Percentiles rank a stretch among this genome's conserved stretches.
phyloP scores from a whole-genome alignment of 2,797 vertebrate genomes.

The Oceanodroma leucorhoa region DNA sequence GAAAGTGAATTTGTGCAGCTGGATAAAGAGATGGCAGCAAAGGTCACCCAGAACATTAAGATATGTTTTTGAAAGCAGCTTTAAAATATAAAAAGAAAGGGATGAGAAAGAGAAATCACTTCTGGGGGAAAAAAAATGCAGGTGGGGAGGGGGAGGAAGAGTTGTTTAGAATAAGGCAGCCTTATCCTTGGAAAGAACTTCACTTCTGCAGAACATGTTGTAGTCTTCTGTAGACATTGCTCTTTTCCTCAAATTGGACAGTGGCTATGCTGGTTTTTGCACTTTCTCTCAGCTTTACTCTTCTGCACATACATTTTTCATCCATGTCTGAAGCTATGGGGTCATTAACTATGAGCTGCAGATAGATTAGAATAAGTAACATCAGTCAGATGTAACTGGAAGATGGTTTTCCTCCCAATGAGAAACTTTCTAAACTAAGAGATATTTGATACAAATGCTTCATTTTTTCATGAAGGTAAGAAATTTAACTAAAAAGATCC shows the following conservation, averaged over 20 bases:
- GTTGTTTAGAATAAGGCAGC: not conserved
- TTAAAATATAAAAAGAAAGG: not conserved
- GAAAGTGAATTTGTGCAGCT: not conserved
- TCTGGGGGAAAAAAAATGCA: not conserved
- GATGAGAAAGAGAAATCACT: not conserved
- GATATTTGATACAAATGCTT: not conserved
- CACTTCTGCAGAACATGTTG: not conserved
- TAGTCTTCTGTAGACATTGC: not conserved
- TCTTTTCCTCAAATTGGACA: not conserved
- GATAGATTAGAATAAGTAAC: not conserved
- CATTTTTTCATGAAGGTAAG: not conserved
- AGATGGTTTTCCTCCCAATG: not conserved
- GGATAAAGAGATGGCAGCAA: not conserved
- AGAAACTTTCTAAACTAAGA: not conserved
- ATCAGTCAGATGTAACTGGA: not conserved
- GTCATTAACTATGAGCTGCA: not conserved
- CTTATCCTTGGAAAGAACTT: not conserved
- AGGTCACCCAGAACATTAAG: not conserved
- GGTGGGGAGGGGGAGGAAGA: accelerated
- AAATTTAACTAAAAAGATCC: not conserved
- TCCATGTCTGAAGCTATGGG: not conserved
- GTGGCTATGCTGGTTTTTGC: not conserved
- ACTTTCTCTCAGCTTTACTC: not conserved
- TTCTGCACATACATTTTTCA: not conserved
- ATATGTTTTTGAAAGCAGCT: not conserved